Conservation (phyloP, 2,113 vertebrate genomes). For the Rhea pennata region DNA sequence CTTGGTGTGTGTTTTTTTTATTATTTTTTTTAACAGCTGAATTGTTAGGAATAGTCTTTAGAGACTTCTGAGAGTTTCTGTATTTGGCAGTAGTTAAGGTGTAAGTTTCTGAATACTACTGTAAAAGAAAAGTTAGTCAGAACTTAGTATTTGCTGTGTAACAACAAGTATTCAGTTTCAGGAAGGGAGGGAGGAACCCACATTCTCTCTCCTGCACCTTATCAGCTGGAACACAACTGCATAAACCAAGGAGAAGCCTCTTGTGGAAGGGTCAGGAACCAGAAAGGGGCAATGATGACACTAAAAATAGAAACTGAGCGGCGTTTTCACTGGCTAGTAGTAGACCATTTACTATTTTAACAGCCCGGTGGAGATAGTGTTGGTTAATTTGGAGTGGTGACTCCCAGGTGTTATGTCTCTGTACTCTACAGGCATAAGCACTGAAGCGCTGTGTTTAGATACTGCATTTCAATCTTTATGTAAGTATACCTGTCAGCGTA, state of each 20-base stretch:
- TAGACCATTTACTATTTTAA: background rate
- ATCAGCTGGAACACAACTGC: background rate
- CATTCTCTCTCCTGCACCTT: background rate
- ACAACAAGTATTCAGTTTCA: background rate
- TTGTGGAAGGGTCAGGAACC: conserved; percentile 13
- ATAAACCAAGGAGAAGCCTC: background rate
- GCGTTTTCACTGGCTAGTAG: background rate
- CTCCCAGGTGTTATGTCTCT: background rate
- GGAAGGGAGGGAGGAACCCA: background rate
- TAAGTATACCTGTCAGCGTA: background rate
- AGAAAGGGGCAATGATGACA: conserved; percentile 30
- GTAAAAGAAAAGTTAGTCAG: background rate
- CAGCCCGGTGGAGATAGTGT: rapidly evolving
- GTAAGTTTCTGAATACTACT: background rate
- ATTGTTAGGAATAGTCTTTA: background rate
- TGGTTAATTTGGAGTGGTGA: background rate
- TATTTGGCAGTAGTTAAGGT: background rate
- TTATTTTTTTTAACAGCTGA: background rate
- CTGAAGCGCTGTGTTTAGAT: background rate
- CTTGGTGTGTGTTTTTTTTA: background rate
- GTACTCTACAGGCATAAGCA: rapidly evolving
- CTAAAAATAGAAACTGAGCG: conserved; percentile 53
- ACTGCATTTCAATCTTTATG: background rate
- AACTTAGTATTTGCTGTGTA: background rate
- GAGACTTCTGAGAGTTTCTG: background rate